A percentile compares a stretch with the other conserved stretches of the same genome.
Evolutionary conservation across 1,140 invertebrate genomes (phyloP).

Genomic region (Bombus consobrinus): DNA sequence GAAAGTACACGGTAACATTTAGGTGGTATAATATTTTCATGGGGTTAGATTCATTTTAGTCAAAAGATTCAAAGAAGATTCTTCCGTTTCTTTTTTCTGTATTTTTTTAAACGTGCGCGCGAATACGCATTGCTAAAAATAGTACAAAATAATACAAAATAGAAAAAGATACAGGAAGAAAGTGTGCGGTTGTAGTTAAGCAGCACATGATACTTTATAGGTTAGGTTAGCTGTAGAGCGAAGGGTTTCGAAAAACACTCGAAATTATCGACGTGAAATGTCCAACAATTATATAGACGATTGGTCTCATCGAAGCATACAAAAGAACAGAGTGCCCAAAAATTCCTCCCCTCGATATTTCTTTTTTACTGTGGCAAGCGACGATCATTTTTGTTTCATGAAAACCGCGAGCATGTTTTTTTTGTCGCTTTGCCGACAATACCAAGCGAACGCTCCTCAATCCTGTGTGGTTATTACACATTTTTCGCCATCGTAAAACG

Average conservation of each 20-base stretch:
- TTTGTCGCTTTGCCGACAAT: background rate
- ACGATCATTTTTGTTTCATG: conserved; percentile 16
- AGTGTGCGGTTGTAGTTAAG: background rate
- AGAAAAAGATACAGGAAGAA: background rate
- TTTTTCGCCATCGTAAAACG: background rate
- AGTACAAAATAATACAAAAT: background rate
- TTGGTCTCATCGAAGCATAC: background rate
- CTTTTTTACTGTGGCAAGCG: background rate
- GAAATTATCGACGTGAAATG: background rate
- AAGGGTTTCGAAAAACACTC: background rate
- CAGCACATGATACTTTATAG: background rate
- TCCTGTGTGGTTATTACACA: conserved; percentile 1
- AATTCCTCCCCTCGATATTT: background rate
- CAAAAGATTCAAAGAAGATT: too few species aligned
- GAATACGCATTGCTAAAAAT: too few species aligned
- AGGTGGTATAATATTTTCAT: too few species aligned
- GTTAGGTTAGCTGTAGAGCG: background rate
- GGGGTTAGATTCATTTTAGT: too few species aligned
- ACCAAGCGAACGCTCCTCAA: background rate
- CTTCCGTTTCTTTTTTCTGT: too few species aligned
- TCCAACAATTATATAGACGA: background rate
- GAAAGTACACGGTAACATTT: background rate
- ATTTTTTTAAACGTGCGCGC: too few species aligned
- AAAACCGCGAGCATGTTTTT: background rate
- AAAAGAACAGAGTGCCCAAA: background rate